Conservation (phyloP, 2,797 vertebrate genomes). For the Cirrhinus molitorella region DNA sequence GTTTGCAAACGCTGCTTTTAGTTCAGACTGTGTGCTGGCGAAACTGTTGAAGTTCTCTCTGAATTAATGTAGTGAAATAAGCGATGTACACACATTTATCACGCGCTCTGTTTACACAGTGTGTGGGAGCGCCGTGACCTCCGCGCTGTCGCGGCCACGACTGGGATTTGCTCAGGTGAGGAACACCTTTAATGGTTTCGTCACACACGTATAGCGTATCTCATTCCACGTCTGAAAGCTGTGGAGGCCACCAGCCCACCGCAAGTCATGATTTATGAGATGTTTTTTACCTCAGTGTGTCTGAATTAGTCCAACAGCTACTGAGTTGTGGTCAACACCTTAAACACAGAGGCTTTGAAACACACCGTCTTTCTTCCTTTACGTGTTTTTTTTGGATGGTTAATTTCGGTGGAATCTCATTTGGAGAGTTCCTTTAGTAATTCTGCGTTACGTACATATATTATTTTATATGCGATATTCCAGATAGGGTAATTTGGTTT, state of each 20-base stretch:
- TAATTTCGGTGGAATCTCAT: background rate
- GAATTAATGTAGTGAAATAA: conserved; percentile 65
- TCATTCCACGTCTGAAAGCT: conserved; percentile 83
- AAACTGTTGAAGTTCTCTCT: background rate
- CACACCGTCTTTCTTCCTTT: background rate
- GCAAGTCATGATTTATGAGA: conserved; percentile 81
- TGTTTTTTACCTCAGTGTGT: conserved; percentile 67
- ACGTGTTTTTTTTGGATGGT: conserved; percentile 14
- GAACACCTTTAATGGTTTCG: conserved; percentile 84
- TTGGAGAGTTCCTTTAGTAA: background rate
- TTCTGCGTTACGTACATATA: background rate
- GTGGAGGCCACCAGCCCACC: conserved; percentile 80
- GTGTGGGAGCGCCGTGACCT: conserved; percentile 76
- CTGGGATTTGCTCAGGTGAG: conserved; percentile 75
- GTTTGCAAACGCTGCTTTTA: background rate
- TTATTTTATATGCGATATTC: background rate
- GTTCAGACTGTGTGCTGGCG: background rate
- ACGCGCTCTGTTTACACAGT: conserved; percentile 68
- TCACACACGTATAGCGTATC: conserved; percentile 81
- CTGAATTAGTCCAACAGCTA: conserved; percentile 55
- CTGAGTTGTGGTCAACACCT: conserved; percentile 56
- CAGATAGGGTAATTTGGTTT: background rate
- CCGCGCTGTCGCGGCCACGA: conserved; percentile 71
- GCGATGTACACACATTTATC: conserved; percentile 67
- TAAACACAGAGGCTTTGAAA: conserved; percentile 21